Evolutionary conservation across 2,113 vertebrate species (phyloP), one percentile per base, ranked within the genome.

Genomic region (Melanostigma gelatinosum): DNA sequence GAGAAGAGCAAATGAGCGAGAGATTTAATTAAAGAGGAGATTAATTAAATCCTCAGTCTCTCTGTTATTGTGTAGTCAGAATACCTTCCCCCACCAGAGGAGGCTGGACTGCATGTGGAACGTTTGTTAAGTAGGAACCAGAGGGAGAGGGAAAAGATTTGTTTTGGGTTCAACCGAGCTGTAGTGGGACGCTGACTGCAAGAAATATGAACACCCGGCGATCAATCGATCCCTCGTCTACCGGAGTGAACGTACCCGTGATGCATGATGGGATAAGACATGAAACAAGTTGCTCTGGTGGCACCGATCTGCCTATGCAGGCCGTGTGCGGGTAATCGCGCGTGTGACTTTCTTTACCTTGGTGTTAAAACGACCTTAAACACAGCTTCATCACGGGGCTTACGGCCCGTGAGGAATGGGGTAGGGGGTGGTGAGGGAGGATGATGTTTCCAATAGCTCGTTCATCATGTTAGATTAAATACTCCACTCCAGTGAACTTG

Each of bases 391-490:
- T 91, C 90, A 84, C 81, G 3, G 65, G 77, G 72, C 84, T 89
- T 79, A 69, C 52, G 44, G 72, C 24, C 84, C 57, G 12, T 89
- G 85, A 91, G 89, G 79, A 79, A 85, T 46, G 74, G 71, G 65
- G 64, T 42, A 27, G 65, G 68, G 68, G 79, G 79, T 68, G 80
- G 62, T 36, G 75, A 52, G 67, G 87, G 87, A 75, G 79, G 86
- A 81, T 79, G 84, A 88, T 84, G 82, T 91, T 88, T 88, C 87
- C 89, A 93, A 88, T 82, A 93, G 92, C 93, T 95, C 93, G 87
- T 95, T 94, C 92, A 93, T 95, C 94, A 94, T 91, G 86, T 94
- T 91, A 91, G 94, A 95, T 95, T 93, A 95, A 94, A 95, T 93
- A 93, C 91, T 93, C 86, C 92, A 95, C 92, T 93, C 83, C 90